These are phyloP conservation scores for Lucilia sericata DNA, from an alignment of 1,140 invertebrate species.

Conservation along the genomic window DNA sequence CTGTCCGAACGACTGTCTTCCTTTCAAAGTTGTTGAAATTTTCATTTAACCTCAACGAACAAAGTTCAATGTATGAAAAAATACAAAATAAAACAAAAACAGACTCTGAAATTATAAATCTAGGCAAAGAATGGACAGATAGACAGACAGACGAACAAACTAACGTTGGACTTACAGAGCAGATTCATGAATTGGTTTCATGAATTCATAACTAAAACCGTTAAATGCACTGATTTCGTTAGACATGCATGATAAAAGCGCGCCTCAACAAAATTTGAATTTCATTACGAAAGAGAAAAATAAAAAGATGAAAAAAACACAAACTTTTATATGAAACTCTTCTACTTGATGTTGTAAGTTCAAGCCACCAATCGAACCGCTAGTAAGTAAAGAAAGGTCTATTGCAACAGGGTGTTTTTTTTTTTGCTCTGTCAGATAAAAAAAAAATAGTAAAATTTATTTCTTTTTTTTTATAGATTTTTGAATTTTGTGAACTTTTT, in stretches of 20 bases:
- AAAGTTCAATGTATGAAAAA: not conserved
- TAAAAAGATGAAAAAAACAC: too few relatives aligned
- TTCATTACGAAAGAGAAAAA: not conserved
- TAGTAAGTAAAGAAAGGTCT: too few relatives aligned
- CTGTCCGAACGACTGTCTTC: not conserved
- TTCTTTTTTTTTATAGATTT: not conserved
- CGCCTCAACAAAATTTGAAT: not conserved
- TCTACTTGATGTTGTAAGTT: too few relatives aligned
- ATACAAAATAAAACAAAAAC: not conserved
- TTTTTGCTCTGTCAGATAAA: too few relatives aligned
- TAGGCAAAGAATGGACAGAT: not conserved
- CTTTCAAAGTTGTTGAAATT: not conserved
- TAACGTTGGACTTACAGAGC: not conserved
- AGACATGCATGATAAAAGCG: conserved; percentile 9
- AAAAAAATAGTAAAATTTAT: not conserved
- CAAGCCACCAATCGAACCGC: too few relatives aligned
- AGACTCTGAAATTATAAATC: not conserved
- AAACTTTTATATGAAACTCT: too few relatives aligned
- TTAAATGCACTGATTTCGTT: conserved; percentile 17
- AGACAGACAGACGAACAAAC: not conserved
- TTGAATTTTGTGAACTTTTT: not conserved
- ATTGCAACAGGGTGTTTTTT: too few relatives aligned
- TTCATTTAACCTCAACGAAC: conserved; percentile 23
- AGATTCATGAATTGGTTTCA: not conserved
- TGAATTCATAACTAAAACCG: not conserved